These are phyloP conservation scores for Papilio glaucus DNA, from an alignment of 1,140 invertebrate species.

Conservation along the genomic window DNA sequence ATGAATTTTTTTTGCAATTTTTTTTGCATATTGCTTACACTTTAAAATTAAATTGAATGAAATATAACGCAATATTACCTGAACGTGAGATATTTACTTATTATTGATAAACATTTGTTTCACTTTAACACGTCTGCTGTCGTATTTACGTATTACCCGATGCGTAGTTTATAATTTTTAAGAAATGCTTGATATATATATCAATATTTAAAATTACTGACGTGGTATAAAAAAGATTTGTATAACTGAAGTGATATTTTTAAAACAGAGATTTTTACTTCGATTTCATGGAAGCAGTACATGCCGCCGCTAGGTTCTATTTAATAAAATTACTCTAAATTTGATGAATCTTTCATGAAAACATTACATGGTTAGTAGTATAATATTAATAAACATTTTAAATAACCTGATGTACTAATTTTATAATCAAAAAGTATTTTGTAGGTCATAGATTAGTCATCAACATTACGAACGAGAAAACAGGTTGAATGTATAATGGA, in stretches of 20 bases:
- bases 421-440: background rate
- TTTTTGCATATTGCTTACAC: no score
- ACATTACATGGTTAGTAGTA: no score
- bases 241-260: background rate
- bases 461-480: background rate
- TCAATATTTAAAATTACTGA: background rate
- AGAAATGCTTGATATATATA: background rate
- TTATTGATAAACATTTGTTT: conserved; percentile 27
- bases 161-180: background rate
- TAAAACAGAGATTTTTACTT: background rate
- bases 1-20: no score
- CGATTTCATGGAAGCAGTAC: background rate
- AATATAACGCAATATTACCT: background rate
- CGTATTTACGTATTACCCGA: background rate
- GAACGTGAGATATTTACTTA: background rate
- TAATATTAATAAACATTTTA: no score
- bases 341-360: no score
- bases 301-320: background rate
- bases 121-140: conserved; percentile 1
- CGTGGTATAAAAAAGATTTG: background rate
- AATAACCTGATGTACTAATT: background rate
- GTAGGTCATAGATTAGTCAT: conserved; percentile 32
- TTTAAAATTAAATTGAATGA: no score
- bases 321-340: no score
- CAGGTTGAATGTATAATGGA: background rate